phyloP scores from a whole-genome alignment of 2,888 invertebrate genomes.

The Sarcophaga rosellei region DNA sequence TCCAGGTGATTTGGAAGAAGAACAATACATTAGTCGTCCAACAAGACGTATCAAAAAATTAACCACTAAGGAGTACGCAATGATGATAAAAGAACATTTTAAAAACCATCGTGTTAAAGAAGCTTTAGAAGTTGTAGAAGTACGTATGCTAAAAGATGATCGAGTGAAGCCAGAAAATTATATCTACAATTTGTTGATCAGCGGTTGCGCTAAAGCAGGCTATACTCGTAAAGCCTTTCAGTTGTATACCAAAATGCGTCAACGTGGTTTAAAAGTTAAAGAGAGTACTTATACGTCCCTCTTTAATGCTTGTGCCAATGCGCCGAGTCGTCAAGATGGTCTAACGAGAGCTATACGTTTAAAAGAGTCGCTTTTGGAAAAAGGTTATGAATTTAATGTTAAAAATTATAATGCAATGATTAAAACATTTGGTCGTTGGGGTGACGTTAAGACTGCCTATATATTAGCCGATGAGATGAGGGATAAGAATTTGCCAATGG shows the following conservation, averaged over 20 bases:
- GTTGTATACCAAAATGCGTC: conserved; percentile 92
- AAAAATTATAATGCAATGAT: conserved; percentile 94
- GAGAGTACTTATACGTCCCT: conserved; percentile 91
- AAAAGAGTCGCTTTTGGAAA: conserved; percentile 86
- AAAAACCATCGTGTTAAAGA: conserved; percentile 86
- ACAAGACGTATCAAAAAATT: conserved; percentile 83
- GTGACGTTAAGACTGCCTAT: conserved; percentile 90
- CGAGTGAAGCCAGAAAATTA: conserved; percentile 89
- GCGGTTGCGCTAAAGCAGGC: conserved; percentile 91
- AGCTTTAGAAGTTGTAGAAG: conserved; percentile 90
- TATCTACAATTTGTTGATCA: conserved; percentile 91
- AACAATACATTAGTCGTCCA: conserved; percentile 82
- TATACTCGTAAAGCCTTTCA: conserved; percentile 93
- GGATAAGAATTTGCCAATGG: conserved; percentile 84
- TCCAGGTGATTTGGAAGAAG: conserved; percentile 84
- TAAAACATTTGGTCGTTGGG: conserved; percentile 93
- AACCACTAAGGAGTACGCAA: conserved; percentile 86
- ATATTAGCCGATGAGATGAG: conserved; percentile 92
- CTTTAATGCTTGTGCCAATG: conserved; percentile 94
- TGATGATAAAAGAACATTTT: conserved; percentile 87
- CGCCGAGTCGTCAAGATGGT: conserved; percentile 86
- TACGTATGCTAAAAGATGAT: conserved; percentile 89
- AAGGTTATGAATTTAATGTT: conserved; percentile 86
- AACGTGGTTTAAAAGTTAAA: conserved; percentile 85
- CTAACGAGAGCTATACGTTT: conserved; percentile 86